phyloP scores from a whole-genome alignment of 30 jellyfish, hydroid and myxozoan species.

The Sanderia malayensis region DNA sequence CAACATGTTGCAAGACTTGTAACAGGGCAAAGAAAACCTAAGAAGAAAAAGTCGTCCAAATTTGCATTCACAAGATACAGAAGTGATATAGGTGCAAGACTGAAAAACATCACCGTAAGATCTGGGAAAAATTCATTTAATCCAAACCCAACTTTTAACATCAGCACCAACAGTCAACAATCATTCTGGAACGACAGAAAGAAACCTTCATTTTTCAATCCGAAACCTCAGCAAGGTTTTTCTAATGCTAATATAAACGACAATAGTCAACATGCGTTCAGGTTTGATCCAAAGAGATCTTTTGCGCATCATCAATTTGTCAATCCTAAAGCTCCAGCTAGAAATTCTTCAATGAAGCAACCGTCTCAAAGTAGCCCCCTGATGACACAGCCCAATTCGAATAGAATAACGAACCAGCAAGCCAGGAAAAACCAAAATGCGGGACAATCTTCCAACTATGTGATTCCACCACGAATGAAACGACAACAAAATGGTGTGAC shows the following conservation, averaged over 20 bases:
- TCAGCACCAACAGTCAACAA: not conserved
- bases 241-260: not conserved
- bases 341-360: not conserved
- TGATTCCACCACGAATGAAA: constrained; percentile 52
- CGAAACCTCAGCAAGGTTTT: not conserved
- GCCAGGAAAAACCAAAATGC: not conserved
- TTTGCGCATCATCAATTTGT: not conserved
- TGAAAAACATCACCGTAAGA: not conserved
- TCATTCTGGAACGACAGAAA: too few relatives aligned
- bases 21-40: constrained; percentile 68
- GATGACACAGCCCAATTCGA: not conserved
- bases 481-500: not conserved
- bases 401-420: not conserved
- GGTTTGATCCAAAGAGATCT: too few relatives aligned
- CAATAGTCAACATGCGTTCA: not conserved
- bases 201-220: too few relatives aligned
- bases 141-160: not conserved
- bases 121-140: not conserved
- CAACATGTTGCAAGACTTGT: constrained; percentile 67
- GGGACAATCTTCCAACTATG: constrained; percentile 1
- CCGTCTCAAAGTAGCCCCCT: not conserved
- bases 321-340: not conserved
- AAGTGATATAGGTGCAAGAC: constrained; percentile 22
- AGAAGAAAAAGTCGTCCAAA: constrained; percentile 21
- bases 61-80: constrained; percentile 3